Percentiles rank a stretch among this genome's conserved stretches.
phyloP scores from a whole-genome alignment of 2,113 vertebrate genomes.

The Chloropsis cyanopogon region DNA sequence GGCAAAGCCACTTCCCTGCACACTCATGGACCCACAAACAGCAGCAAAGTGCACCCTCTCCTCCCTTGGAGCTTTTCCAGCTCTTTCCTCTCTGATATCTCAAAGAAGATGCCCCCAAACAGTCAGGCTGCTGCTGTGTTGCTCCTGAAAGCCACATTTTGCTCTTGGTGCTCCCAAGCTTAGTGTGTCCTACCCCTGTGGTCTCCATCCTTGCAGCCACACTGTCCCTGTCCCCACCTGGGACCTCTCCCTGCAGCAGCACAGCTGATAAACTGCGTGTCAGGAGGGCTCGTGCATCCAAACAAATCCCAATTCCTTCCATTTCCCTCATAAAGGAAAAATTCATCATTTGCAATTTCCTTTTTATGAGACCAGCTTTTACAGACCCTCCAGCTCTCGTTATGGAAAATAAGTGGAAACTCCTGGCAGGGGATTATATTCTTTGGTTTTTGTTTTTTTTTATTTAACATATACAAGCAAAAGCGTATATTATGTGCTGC shows the following conservation, averaged over 20 bases:
- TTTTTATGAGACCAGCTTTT: constrained; percentile 38
- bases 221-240: not conserved
- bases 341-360: not conserved
- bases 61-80: not conserved
- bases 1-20: not conserved
- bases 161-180: not conserved
- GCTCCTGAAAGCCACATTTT: not conserved
- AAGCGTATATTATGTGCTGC: not conserved
- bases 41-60: not conserved
- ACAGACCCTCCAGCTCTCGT: constrained; percentile 40
- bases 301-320: constrained; percentile 20
- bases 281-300: not conserved
- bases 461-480: constrained; percentile 21
- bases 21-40: not conserved
- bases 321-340: constrained; percentile 5
- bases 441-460: not conserved
- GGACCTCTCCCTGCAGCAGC: not conserved
- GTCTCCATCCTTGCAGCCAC: fast-evolving
- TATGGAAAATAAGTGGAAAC: constrained; percentile 55
- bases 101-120: not conserved
- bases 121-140: not conserved
- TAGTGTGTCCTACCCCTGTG: fast-evolving
- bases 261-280: fast-evolving
- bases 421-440: constrained; percentile 14
- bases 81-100: not conserved